phyloP scores from a whole-genome alignment of 2,888 invertebrate genomes.

The Amorpha juglandis region DNA sequence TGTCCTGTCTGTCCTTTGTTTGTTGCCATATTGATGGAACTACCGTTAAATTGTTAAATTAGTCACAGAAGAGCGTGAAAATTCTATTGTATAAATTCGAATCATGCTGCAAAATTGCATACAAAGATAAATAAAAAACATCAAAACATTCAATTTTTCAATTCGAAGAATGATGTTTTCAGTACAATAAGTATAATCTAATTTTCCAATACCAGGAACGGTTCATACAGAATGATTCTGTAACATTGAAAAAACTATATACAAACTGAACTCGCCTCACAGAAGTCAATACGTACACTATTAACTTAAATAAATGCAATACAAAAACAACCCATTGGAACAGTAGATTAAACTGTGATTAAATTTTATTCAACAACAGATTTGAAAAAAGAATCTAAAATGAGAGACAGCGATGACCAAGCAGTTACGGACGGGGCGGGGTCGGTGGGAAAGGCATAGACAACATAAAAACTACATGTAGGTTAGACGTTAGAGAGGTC shows the following conservation, averaged over 20 bases:
- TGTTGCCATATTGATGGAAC: not conserved
- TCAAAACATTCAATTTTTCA: conserved; percentile 10
- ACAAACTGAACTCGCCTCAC: conserved; percentile 18
- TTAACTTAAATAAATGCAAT: conserved; percentile 42
- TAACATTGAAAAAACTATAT: conserved; percentile 14
- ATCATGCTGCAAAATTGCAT: not conserved
- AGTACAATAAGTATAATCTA: conserved; percentile 12
- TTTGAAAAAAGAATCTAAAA: conserved; percentile 50
- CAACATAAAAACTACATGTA: conserved; percentile 57
- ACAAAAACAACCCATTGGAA: conserved; percentile 68
- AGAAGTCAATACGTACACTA: conserved; percentile 37
- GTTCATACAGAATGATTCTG: not conserved
- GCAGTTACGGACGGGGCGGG: conserved; percentile 63
- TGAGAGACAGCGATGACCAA: conserved; percentile 62
- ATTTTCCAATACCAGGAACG: conserved; percentile 4
- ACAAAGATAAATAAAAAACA: not conserved
- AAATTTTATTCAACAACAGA: conserved; percentile 66
- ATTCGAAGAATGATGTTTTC: not conserved
- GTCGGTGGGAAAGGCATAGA: conserved; percentile 53
- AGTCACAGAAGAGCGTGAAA: not conserved
- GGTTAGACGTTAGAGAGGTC: conserved; percentile 46
- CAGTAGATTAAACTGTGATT: conserved; percentile 79
- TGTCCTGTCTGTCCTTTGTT: not conserved
- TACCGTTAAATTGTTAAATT: not conserved
- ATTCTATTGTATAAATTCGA: not conserved